Evolutionary conservation across 2,113 vertebrate species (phyloP).

Genomic region (Sinocyclocheilus anshuiensis): DNA sequence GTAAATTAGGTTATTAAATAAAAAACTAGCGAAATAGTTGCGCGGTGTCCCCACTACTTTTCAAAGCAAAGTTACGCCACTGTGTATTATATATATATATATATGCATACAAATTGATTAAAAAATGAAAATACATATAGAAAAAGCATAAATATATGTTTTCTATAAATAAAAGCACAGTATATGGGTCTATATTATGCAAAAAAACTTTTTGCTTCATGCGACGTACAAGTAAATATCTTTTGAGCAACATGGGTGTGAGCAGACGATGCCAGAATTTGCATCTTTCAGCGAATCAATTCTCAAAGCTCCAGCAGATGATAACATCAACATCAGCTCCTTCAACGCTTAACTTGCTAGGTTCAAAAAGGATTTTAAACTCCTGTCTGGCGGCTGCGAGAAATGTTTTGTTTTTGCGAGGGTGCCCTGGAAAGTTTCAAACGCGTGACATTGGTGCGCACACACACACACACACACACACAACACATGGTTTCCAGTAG

Average conservation of each 20-base stretch:
- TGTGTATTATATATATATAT: too few species aligned
- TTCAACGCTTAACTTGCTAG: neutral
- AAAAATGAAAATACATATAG: too few species aligned
- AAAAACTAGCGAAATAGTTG: too few species aligned
- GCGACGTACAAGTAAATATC: neutral
- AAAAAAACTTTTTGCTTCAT: neutral
- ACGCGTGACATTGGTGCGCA: neutral
- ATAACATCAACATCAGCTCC: neutral
- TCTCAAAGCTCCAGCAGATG: neutral
- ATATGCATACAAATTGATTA: too few species aligned
- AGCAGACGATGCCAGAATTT: neutral
- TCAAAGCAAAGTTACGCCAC: too few species aligned
- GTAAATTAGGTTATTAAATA: too few species aligned
- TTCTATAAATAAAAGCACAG: neutral
- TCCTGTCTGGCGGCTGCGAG: neutral
- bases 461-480: neutral
- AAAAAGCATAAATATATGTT: too few species aligned
- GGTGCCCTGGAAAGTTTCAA: constrained; percentile 22
- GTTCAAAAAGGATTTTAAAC: neutral
- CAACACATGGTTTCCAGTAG: neutral
- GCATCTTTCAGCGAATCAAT: neutral
- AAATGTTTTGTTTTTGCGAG: neutral
- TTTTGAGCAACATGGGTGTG: neutral
- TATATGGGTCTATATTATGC: neutral
- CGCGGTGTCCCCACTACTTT: too few species aligned